phyloP scores from a whole-genome alignment of 1,140 invertebrate genomes.

The Drosophila sp. region DNA sequence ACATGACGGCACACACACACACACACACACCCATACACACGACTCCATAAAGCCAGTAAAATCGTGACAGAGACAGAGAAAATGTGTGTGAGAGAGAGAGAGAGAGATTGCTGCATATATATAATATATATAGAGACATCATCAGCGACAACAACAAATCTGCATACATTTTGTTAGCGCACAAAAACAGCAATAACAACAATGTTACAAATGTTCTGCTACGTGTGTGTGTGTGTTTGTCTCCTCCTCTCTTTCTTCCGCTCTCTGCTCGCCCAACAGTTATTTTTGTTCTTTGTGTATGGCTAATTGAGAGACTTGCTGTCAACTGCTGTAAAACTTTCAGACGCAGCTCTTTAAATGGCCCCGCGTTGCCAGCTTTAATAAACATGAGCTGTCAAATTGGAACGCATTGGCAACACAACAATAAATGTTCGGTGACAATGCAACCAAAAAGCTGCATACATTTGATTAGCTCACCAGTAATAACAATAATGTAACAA shows the following conservation, averaged over 20 bases:
- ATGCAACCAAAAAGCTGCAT: too few species aligned
- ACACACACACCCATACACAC: constrained; percentile 6
- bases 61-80: too few species aligned
- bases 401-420: too few species aligned
- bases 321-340: constrained; percentile 57
- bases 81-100: background rate
- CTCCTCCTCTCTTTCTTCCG: background rate
- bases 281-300: constrained; percentile 24
- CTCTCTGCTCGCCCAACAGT: constrained; percentile 16
- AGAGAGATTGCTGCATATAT: constrained; percentile 6
- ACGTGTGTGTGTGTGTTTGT: constrained; percentile 12
- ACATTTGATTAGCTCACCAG: too few species aligned
- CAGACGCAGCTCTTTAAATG: constrained; percentile 39
- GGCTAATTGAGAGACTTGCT: constrained; percentile 68
- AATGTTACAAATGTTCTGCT: constrained; percentile 20
- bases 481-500: too few species aligned
- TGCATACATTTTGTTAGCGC: constrained; percentile 39
- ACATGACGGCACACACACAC: constrained; percentile 29
- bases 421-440: too few species aligned
- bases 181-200: constrained; percentile 14
- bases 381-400: constrained; percentile 8
- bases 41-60: too few species aligned
- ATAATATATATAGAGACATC: constrained; percentile 32
- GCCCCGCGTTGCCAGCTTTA: constrained; percentile 26
- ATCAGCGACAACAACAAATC: constrained; percentile 35